A percentile compares a stretch with the other conserved stretches of the same genome.
Evolutionary conservation across 2,797 vertebrate genomes (phyloP).

Genomic region (Sarcoramphus papa): DNA sequence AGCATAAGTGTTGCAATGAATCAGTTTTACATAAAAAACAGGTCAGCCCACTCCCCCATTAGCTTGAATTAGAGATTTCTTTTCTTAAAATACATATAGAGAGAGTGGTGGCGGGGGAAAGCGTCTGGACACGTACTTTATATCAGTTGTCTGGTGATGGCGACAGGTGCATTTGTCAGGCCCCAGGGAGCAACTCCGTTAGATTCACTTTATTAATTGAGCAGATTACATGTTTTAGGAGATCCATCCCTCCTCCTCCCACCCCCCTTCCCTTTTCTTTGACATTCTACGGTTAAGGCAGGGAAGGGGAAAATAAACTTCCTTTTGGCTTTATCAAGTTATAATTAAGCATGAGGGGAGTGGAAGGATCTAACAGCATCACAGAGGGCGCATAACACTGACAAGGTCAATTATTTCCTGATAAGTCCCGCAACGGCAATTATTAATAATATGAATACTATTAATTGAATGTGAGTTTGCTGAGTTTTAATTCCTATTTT

Average conservation of each 20-base stretch:
- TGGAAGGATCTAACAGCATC: conserved; percentile 8
- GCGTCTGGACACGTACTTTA: conserved; percentile 9
- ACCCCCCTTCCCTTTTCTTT: not conserved
- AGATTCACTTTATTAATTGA: conserved; percentile 68
- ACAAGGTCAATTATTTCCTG: conserved; percentile 69
- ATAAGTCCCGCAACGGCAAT: conserved; percentile 24
- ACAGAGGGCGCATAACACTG: not conserved
- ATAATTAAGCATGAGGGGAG: conserved; percentile 58
- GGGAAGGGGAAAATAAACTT: not conserved
- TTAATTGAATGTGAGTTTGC: conserved; percentile 64
- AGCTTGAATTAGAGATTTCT: not conserved
- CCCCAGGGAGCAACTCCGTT: not conserved
- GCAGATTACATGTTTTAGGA: conserved; percentile 45
- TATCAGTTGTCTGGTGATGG: conserved; percentile 27
- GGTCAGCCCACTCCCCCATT: not conserved
- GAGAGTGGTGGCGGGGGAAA: not conserved
- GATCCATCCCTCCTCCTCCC: not conserved
- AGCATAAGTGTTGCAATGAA: not conserved
- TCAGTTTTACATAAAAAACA: not conserved
- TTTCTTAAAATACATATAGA: not conserved
- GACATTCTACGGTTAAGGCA: not conserved
- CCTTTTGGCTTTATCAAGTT: conserved; percentile 19
- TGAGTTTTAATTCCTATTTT: conserved; percentile 57
- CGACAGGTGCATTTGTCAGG: conserved; percentile 58
- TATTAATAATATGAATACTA: conserved; percentile 67